These are phyloP conservation scores for Camelus bactrianus DNA, from an alignment of 2,113 vertebrate genomes.

Conservation along the genomic window DNA sequence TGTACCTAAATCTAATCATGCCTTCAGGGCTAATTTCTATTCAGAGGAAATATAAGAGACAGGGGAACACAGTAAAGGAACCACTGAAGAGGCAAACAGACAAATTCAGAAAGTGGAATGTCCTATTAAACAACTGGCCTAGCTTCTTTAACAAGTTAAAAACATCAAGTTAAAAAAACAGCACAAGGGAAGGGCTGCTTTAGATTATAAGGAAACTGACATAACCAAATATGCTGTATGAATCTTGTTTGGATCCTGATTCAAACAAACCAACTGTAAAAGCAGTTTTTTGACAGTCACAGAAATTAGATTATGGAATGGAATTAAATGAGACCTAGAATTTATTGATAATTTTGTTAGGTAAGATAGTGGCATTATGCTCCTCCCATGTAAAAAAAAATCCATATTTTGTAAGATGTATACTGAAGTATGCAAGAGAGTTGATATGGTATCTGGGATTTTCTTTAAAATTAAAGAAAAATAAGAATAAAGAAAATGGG, in stretches of 20 bases:
- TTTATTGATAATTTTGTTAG: constrained; percentile 29
- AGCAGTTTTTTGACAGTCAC: constrained; percentile 15
- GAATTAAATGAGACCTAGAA: constrained; percentile 8
- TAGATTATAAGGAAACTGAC: neutral
- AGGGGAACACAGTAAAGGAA: neutral
- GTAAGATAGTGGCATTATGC: neutral
- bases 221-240: neutral
- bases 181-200: neutral
- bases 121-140: neutral
- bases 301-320: constrained; percentile 22
- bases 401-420: neutral
- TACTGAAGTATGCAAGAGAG: neutral
- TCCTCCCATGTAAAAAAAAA: neutral
- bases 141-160: neutral
- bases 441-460: neutral
- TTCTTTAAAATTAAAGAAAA: constrained; percentile 35
- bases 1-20: neutral
- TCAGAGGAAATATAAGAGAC: neutral
- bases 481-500: neutral
- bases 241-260: constrained; percentile 1
- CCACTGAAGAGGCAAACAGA: neutral
- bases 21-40: neutral
- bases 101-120: neutral
- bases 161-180: neutral
- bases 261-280: constrained; percentile 25